Evolutionary conservation across 2,888 invertebrate species (phyloP), one percentile per base, ranked within the genome.

Genomic region (Epistrophella euchroma): DNA sequence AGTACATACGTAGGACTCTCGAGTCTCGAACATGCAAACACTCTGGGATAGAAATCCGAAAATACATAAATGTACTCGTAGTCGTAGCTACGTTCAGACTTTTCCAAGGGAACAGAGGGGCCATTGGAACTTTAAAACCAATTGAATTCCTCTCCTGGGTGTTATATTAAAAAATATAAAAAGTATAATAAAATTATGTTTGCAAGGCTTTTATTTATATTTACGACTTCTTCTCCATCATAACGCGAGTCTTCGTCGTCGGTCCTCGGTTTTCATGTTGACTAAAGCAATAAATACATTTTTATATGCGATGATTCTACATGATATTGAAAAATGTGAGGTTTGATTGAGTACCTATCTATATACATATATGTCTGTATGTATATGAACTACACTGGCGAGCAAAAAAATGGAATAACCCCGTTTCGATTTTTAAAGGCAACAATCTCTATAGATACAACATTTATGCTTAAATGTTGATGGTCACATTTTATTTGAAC

Each of bases 131-230:
- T 72, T 62, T 6, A 64, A 45, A 17, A 28, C 28, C 78, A 68
- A 78, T 83, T 79, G 73, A 78, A 74, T 70, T 70, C 56, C 47
- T 40, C 70, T 56, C 70, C 28, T 45, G 28, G 64, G 64, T 45
- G 45, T 28, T 7, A 0, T 37, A 11, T 17, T 4, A 10, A 28
- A 40, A 60, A 37, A 43, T 43, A 25, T 15, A 68, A 78, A 60
- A 83, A 74, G 43, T 50, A 62, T 70, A 70, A 78, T 78, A 78
- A 83, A 78, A 83, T 83, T 83, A 83, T 84, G 68, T 78, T 78
- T 78, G 83, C 47, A 45, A 78, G 73, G n/a, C 74, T 83, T 73
- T 83, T 79, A 73, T 73, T 68, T 62, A 62, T 64, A 83, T 83
- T 78, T 78, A 70, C 64, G 78, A 83, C 45, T 73, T 62, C 56